Percentiles rank a stretch among this genome's conserved stretches.
These are phyloP conservation scores for Tenebrio molitor DNA, from an alignment of 1,140 invertebrate genomes.

Conservation along the genomic window DNA sequence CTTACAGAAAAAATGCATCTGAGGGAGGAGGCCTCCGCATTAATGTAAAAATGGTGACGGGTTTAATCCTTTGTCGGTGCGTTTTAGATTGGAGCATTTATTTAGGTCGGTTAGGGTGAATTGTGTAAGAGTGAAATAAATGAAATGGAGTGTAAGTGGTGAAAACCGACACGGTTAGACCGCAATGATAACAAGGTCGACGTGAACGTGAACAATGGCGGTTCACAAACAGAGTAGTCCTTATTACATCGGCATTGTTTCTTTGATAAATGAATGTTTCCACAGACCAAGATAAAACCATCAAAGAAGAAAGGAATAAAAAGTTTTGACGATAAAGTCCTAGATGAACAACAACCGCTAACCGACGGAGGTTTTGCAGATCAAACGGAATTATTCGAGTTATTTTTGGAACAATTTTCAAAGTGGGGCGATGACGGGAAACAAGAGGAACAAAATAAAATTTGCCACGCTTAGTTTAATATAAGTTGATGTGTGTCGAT, in stretches of 20 bases:
- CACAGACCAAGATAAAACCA: constrained; percentile 54
- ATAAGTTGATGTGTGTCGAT: constrained; percentile 53
- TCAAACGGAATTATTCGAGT: constrained; percentile 43
- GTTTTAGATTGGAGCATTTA: constrained; percentile 32
- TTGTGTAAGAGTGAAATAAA: constrained; percentile 43
- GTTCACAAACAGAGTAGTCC: constrained; percentile 53
- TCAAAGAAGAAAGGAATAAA: constrained; percentile 54
- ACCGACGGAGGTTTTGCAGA: constrained; percentile 1
- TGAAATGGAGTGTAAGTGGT: constrained; percentile 49
- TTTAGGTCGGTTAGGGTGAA: constrained; percentile 31
- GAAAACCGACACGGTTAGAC: constrained; percentile 44
- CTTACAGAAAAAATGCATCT: not conserved
- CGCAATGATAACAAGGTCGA: constrained; percentile 53
- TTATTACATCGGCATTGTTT: constrained; percentile 56
- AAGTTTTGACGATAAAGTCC: constrained; percentile 47
- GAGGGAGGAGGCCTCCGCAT: not conserved
- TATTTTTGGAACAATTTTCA: constrained; percentile 37
- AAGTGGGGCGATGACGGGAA: not conserved
- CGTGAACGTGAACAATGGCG: constrained; percentile 50
- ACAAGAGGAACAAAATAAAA: constrained; percentile 21
- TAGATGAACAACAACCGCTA: constrained; percentile 40
- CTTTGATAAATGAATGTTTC: constrained; percentile 58
- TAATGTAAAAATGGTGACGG: constrained; percentile 10
- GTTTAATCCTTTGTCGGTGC: constrained; percentile 1
- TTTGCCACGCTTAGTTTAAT: constrained; percentile 47